Evolutionary conservation across 1,140 invertebrate genomes (phyloP).

Genomic region (Trichonephila clavata): DNA sequence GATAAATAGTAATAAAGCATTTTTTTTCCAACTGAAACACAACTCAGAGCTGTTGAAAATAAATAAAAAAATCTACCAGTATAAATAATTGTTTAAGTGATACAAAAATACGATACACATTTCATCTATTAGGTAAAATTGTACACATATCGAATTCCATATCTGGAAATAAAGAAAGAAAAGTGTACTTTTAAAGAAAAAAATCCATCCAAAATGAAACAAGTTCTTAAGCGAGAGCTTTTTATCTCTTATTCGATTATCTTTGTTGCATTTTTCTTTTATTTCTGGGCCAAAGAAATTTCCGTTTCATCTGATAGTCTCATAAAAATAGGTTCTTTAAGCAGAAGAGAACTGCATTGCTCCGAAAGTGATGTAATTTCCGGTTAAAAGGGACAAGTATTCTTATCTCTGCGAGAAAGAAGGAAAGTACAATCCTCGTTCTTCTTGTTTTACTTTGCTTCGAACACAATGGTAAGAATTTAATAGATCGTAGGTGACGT

Average conservation of each 20-base stretch:
- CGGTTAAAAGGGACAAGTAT: constrained; percentile 45
- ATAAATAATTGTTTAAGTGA: background rate
- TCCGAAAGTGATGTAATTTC: constrained; percentile 69
- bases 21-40: too few relatives aligned
- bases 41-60: background rate
- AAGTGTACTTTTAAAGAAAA: background rate
- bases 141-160: background rate
- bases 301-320: constrained; percentile 52
- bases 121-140: background rate
- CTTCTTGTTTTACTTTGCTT: constrained; percentile 49
- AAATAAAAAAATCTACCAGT: background rate
- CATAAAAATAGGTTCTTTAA: constrained; percentile 49
- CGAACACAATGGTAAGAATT: constrained; percentile 57
- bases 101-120: background rate
- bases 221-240: background rate
- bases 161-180: background rate
- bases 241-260: constrained; percentile 27
- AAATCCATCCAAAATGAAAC: constrained; percentile 21
- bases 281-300: constrained; percentile 28
- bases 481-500: constrained; percentile 59
- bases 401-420: constrained; percentile 49
- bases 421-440: background rate
- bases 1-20: too few relatives aligned
- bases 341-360: constrained; percentile 8
- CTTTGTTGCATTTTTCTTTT: background rate